Base-by-base conservation (phyloP, 2,888 invertebrate genomes). In the Hyposoter dolosus region DNA sequence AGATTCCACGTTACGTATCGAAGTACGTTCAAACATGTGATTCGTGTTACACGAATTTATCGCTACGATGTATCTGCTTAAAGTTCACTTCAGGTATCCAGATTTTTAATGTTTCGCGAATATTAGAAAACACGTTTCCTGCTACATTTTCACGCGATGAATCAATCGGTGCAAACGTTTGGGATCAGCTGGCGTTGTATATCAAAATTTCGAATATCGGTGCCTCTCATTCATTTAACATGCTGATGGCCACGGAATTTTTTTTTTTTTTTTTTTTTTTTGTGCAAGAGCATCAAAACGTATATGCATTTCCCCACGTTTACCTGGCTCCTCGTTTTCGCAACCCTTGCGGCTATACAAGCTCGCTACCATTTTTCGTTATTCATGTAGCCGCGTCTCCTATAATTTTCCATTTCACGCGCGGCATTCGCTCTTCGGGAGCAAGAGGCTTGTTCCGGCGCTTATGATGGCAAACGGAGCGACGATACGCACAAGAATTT, bases 361-460 rank as follows among this genome's bases (percentile, higher is more conserved):
- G 19, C n/a, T 45, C 32, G 10, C 53, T 50, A 66, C n/a, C 76
- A n/a, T 76, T 65, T 65, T 23, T 43, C 47, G 32, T 19, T 47
- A 50, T 56, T 35, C 35, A 35, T 69, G 66, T 65, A 53, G 43
- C 32, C 40, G 60, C 69, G 69, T 79, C 63, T 75, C 65, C 78
- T 81, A 82, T 83, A 85, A 83, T 87, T 85, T 85, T 82, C 75
- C 85, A 85, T 85, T 87, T 83, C 80, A 82, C 84, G 80, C 84
- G 60, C 82, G 77, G 35, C 68, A 65, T 77, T 60, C 45, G 43
- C 35, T 72, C 40, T 43, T 19, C 32, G 28, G 28, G 28, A 75
- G 43, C 71, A 72, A 43, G 19, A 47, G 50, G 19, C 17, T 17
- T 45, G 63, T 71, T 75, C 69, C 65, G 69, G 69, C 40, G 56